Percentiles rank a stretch among this genome's conserved stretches.
Conservation (phyloP, 2,888 invertebrate species). For the Oscheius sp. region DNA sequence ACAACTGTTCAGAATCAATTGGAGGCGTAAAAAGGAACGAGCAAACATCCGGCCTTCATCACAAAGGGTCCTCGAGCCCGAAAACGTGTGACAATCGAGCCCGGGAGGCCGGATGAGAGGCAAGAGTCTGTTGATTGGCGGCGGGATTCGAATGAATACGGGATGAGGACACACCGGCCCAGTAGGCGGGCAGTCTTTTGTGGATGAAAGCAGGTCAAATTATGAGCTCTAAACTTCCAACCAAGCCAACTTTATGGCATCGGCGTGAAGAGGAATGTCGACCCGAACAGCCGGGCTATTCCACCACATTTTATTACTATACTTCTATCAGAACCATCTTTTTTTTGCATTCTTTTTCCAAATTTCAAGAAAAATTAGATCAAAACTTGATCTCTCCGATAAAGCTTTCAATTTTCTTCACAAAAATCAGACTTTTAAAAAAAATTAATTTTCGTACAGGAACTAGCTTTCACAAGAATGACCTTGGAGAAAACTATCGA, state of each 20-base stretch:
- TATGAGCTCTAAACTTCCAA: conserved; percentile 10
- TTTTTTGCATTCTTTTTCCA: not conserved
- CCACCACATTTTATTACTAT: too few species aligned
- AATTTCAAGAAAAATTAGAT: not conserved
- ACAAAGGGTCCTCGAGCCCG: not conserved
- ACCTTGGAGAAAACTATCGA: too few species aligned
- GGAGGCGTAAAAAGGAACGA: not conserved
- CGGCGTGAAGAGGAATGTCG: not conserved
- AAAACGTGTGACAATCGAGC: conserved; percentile 13
- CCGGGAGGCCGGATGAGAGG: conserved; percentile 2
- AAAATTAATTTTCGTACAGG: not conserved
- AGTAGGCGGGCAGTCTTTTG: not conserved
- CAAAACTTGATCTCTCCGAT: not conserved
- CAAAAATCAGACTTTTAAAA: not conserved
- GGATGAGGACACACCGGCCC: conserved; percentile 6
- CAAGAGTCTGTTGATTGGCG: conserved; percentile 20
- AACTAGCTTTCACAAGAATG: too few species aligned
- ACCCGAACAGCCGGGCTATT: too few species aligned
- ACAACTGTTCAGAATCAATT: not conserved
- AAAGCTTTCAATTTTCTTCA: not conserved
- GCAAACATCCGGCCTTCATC: not conserved
- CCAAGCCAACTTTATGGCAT: conserved; percentile 3
- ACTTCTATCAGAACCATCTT: too few species aligned
- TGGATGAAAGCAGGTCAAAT: conserved; percentile 7
- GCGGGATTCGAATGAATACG: conserved; percentile 13